These are phyloP conservation scores for Drosophila paramelanica DNA, from an alignment of 2,888 invertebrate species.

Conservation along the genomic window DNA sequence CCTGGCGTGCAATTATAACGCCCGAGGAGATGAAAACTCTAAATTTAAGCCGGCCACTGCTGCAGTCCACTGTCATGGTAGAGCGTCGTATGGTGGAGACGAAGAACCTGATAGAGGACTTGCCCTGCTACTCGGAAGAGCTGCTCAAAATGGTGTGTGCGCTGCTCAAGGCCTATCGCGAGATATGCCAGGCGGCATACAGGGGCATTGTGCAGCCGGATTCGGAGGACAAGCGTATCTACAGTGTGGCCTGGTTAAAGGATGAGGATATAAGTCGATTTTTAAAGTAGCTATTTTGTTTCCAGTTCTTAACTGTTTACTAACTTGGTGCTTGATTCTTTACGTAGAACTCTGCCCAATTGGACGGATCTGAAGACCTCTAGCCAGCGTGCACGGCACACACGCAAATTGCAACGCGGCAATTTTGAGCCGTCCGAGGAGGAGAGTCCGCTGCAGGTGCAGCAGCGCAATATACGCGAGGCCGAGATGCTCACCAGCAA, in stretches of 20 bases:
- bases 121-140: constrained; percentile 91
- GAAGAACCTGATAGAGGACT: constrained; percentile 88
- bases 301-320: neutral
- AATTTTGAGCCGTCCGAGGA: constrained; percentile 87
- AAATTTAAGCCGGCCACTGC: constrained; percentile 88
- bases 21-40: constrained; percentile 89
- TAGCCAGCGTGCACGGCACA: constrained; percentile 72
- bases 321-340: neutral
- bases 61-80: constrained; percentile 90
- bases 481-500: constrained; percentile 97
- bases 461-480: constrained; percentile 93
- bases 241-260: constrained; percentile 95
- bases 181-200: constrained; percentile 91
- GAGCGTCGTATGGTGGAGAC: constrained; percentile 88
- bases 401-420: constrained; percentile 80
- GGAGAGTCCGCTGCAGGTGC: constrained; percentile 92
- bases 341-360: constrained; percentile 90
- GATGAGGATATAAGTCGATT: constrained; percentile 98
- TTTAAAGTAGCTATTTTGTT: constrained; percentile 88
- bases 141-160: constrained; percentile 90
- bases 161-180: constrained; percentile 89
- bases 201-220: constrained; percentile 91
- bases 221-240: constrained; percentile 91
- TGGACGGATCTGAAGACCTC: constrained; percentile 88
- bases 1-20: constrained; percentile 91